phyloP scores from a whole-genome alignment of 2,888 invertebrate genomes.

The Sphaerophoria taeniata region DNA sequence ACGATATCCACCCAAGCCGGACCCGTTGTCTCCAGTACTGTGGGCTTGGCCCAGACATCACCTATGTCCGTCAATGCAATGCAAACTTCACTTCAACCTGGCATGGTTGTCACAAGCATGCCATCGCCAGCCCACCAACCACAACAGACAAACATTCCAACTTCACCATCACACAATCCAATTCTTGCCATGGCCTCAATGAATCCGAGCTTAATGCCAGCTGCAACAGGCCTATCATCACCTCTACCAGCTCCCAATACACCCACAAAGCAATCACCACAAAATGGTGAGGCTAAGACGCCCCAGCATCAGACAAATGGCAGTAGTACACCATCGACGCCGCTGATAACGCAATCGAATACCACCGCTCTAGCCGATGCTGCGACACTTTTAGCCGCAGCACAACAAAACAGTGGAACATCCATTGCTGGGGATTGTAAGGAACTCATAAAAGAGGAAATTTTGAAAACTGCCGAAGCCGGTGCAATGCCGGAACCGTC shows the following conservation, averaged over 20 bases:
- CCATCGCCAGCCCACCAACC: conserved; percentile 62
- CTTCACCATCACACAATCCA: conserved; percentile 82
- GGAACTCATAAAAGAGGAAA: conserved; percentile 34
- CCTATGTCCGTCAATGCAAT: conserved; percentile 69
- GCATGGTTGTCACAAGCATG: conserved; percentile 71
- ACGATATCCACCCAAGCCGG: conserved; percentile 80
- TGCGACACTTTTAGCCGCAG: conserved; percentile 65
- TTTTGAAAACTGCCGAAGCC: conserved; percentile 44
- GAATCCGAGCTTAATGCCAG: conserved; percentile 75
- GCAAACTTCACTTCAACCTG: conserved; percentile 42
- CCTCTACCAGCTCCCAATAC: conserved; percentile 76
- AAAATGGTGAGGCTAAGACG: conserved; percentile 45
- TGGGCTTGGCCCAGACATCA: conserved; percentile 76
- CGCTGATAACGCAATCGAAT: conserved; percentile 47
- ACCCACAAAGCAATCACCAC: conserved; percentile 76
- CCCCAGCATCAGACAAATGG: conserved; percentile 49
- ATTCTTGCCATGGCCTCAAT: conserved; percentile 82
- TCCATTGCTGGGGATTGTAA: conserved; percentile 12
- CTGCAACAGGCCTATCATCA: conserved; percentile 72
- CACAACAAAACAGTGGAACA: conserved; percentile 15
- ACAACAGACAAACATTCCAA: conserved; percentile 74
- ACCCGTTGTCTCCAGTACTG: conserved; percentile 80
- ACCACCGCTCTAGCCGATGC: conserved; percentile 28
- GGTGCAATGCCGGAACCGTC: conserved; percentile 45
- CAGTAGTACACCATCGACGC: conserved; percentile 59